Percentiles rank a stretch among this genome's conserved stretches.
Evolutionary conservation across 2,113 vertebrate species (phyloP).

Genomic region (Dermatemys mawii): DNA sequence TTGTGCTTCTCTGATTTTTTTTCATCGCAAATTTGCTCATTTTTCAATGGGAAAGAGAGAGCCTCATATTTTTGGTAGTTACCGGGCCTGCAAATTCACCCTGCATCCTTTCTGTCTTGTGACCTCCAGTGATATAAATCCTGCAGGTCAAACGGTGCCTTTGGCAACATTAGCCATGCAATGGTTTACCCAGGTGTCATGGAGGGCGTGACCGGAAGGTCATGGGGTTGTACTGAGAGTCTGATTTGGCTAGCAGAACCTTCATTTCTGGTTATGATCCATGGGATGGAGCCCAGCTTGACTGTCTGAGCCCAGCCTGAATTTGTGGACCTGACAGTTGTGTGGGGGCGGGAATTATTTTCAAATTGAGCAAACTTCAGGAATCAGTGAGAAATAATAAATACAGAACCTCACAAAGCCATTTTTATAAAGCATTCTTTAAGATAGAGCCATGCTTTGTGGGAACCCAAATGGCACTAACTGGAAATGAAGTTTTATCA

Average conservation of each 20-base stretch:
- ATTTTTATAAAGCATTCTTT: not conserved
- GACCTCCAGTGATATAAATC: rapidly evolving
- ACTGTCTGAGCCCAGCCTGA: not conserved
- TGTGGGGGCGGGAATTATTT: not conserved
- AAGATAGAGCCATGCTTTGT: rapidly evolving
- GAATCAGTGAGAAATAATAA: not conserved
- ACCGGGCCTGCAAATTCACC: rapidly evolving
- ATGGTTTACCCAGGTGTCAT: not conserved
- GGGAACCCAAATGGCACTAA: not conserved
- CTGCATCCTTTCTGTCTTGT: rapidly evolving
- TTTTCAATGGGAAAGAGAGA: not conserved
- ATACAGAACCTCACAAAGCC: not conserved
- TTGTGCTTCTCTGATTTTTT: not conserved
- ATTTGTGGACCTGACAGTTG: not conserved
- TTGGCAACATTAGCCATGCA: not conserved
- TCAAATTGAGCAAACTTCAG: not conserved
- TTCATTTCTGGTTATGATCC: not conserved
- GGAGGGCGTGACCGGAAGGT: rapidly evolving
- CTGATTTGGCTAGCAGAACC: rapidly evolving
- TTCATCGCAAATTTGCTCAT: rapidly evolving
- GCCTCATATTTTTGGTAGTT: rapidly evolving
- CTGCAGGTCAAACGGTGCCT: not conserved
- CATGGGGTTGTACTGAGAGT: rapidly evolving
- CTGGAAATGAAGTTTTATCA: not conserved
- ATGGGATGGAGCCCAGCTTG: not conserved